Evolutionary conservation across 2,797 vertebrate species (phyloP), one percentile per base, ranked within the genome.

Genomic region (Orientallactaga sibirica): DNA sequence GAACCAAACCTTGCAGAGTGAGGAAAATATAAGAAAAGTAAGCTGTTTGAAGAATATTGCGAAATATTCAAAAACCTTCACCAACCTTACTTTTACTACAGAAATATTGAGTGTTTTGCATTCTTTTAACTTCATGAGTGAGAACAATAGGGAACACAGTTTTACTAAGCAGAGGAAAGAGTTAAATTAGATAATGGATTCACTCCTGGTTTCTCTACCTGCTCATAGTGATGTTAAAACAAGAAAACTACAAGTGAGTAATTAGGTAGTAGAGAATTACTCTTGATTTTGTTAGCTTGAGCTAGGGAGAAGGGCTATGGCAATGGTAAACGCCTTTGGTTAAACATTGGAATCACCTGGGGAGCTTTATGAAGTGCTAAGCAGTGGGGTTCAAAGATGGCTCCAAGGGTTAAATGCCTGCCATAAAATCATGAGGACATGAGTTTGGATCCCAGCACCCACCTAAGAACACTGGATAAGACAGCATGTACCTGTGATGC

Each of bases 61-160:
- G 48, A 8, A 48, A 48, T 48, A 48, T 48, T 48, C 48, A 7
- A 8, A 48, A 48, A 48, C 5, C 48, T 48, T 48, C 48, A 48
- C 8, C 8, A 48, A 8, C 5, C 48, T 48, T 48, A 9, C 48
- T 48, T 48, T 48, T 48, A 48, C 83, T 48, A 52, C 73, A 86
- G 70, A 71, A 82, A 79, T 5, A 20, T 20, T 52, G 62, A 88
- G n/a, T 29, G 27, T 24, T 70, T 79, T 88, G 61, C 76, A 71
- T 81, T 75, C 71, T 71, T 90, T 71, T 86, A 75, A 91, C 83
- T 62, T 94, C 71, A 89, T 71, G 43, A 43, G 25, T 74, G 43
- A 92, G 16, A 71, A 29, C 12, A 66, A 80, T 62, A 79, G 88
- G 89, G 66, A 85, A 43, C 52, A 90, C 6, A 75, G 15, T 92